Evolutionary conservation across 2,888 invertebrate genomes (phyloP).

Genomic region (Diarsia brunnea): DNA sequence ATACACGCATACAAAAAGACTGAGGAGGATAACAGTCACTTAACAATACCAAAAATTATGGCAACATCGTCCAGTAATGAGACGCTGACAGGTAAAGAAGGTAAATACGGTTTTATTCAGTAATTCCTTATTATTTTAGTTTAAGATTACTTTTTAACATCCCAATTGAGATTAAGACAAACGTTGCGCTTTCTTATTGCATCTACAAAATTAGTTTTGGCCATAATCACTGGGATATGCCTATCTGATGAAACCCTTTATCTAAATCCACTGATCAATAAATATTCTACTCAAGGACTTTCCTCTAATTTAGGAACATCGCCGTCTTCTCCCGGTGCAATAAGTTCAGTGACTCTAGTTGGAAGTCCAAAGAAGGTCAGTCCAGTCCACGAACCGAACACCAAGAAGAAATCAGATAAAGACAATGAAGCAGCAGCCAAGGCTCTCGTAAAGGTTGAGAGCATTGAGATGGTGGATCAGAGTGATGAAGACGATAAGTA

Average conservation of each 20-base stretch:
- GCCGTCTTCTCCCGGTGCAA: conserved; percentile 93
- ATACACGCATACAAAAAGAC: conserved; percentile 79
- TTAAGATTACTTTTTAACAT: too few species aligned
- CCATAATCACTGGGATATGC: too few species aligned
- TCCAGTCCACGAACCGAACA: conserved; percentile 75
- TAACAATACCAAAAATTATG: conserved; percentile 94
- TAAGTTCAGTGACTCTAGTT: conserved; percentile 94
- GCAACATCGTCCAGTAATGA: conserved; percentile 94
- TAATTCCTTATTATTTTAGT: background rate
- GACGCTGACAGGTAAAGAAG: conserved; percentile 93
- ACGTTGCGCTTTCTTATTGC: background rate
- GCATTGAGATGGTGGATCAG: conserved; percentile 87
- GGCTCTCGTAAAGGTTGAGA: conserved; percentile 83
- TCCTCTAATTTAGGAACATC: conserved; percentile 78
- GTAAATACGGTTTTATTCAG: conserved; percentile 67
- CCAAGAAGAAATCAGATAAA: conserved; percentile 76
- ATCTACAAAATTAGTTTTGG: background rate
- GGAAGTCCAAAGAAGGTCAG: conserved; percentile 90
- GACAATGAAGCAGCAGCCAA: conserved; percentile 82
- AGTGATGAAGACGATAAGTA: conserved; percentile 87
- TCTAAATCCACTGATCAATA: background rate
- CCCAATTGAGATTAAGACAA: background rate
- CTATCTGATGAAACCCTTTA: background rate
- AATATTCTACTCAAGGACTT: background rate
- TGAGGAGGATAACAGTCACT: conserved; percentile 91